Evolutionary conservation across 2,797 vertebrate genomes (phyloP).

Genomic region (Pogoniulus pusillus): DNA sequence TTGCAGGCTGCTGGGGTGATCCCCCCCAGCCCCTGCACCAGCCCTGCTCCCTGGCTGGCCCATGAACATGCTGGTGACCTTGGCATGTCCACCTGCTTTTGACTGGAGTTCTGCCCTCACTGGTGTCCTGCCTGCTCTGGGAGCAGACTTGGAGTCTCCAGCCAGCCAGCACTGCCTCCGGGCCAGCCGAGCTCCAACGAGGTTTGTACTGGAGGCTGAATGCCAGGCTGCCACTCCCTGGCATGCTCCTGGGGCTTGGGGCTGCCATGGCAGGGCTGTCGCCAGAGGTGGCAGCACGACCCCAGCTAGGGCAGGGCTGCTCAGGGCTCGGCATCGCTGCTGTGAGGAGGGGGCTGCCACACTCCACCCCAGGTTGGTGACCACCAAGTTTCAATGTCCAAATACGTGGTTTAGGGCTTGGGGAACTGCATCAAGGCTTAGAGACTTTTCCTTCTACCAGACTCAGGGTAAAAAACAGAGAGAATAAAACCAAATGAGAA

Average conservation of each 20-base stretch:
- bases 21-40: neutral
- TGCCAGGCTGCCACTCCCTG: accelerated
- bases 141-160: slow-evolving; percentile 5
- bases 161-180: neutral
- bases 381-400: accelerated
- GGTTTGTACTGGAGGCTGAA: neutral
- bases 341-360: neutral
- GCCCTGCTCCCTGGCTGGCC: too few relatives aligned
- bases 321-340: accelerated
- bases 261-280: neutral
- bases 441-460: neutral
- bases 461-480: too few relatives aligned
- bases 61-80: accelerated
- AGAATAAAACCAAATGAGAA: too few relatives aligned
- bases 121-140: neutral
- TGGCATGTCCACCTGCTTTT: neutral
- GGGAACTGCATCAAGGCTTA: neutral
- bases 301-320: neutral
- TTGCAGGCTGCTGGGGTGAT: neutral
- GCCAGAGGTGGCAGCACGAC: slow-evolving; percentile 63
- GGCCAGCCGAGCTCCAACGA: neutral
- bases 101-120: neutral
- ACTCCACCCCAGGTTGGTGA: neutral
- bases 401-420: accelerated
- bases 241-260: neutral